Evolutionary conservation across 2,113 vertebrate species (phyloP), one percentile per base, ranked within the genome.

Genomic region (Numenius arquata): DNA sequence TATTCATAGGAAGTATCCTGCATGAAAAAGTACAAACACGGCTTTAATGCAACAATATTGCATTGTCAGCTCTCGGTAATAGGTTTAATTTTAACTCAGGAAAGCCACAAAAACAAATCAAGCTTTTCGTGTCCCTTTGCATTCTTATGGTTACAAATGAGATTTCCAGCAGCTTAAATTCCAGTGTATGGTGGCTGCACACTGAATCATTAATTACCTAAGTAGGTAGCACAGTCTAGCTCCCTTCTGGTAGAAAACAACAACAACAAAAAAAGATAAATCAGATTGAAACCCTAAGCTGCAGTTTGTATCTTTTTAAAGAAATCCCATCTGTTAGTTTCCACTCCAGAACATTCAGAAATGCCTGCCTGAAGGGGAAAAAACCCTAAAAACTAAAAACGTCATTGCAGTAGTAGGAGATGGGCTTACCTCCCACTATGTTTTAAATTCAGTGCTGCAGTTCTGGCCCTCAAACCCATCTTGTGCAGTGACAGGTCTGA

Each of bases 191-290:
- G 91, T 95, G 82, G 85, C 90, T 97, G 93, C 88, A 96, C 87
- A 74, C 94, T 93, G 97, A 97, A 97, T 97, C 97, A 96, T 97
- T 98, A 98, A 98, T 98, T 98, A 98, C 78, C 72, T 97, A 93
- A 92, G 93, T 95, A 91, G 89, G 92, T 96, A 96, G 78, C 62
- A 74, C 63, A 78, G 91, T 73, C 93, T 97, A 93, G 87, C 92
- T 93, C 81, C 80, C 61, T 97, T 96, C 91, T 96, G 86, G 61
- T 80, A 55, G 56, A 5, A 59, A 90, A 89, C 36, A 82, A 65
- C 18, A 36, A 59, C 9, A 56, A 75, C 18, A 47, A 74, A 26
- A 36, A 89, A 22, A 71, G 17, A 62, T 38, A 98, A 92, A 95
- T 82, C 74, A 85, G 38, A 83, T 79, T 70, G 91, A 94, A 98